Percentiles rank a stretch among this genome's conserved stretches.
Conservation (phyloP, 2,888 invertebrate genomes). For the Hypomecis punctinalis region DNA sequence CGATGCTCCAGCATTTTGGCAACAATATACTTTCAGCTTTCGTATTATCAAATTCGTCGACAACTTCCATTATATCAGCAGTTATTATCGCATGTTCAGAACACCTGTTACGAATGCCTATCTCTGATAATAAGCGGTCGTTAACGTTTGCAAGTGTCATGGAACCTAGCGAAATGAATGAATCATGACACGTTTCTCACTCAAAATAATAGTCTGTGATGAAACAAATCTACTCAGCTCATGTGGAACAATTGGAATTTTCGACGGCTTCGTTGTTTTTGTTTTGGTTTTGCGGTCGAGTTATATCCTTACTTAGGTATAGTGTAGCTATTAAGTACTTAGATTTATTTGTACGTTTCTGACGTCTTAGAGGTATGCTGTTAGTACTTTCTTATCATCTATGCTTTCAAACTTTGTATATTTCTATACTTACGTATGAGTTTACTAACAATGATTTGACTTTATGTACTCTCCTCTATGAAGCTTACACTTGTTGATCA, state of each 20-base stretch:
- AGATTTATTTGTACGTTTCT: neutral
- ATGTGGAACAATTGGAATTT: constrained; percentile 17
- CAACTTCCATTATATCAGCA: constrained; percentile 11
- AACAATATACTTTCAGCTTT: neutral
- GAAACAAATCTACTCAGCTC: constrained; percentile 15
- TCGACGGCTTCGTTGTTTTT: constrained; percentile 13
- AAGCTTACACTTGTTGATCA: too few relatives aligned
- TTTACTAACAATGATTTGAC: neutral
- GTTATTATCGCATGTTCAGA: constrained; percentile 15
- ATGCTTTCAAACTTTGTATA: neutral
- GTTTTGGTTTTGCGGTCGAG: constrained; percentile 2
- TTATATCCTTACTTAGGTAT: neutral
- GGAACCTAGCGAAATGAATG: constrained; percentile 30
- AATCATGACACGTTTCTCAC: constrained; percentile 15
- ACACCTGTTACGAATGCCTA: constrained; percentile 23
- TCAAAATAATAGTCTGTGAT: constrained; percentile 25
- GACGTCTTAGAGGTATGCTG: neutral
- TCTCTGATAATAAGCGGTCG: constrained; percentile 29
- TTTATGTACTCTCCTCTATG: too few relatives aligned
- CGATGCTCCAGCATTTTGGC: too few relatives aligned
- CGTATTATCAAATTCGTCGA: neutral
- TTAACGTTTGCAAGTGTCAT: constrained; percentile 27
- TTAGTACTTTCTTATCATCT: neutral
- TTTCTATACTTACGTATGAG: neutral
- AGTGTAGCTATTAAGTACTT: neutral